Evolutionary conservation across 2,888 invertebrate genomes (phyloP).

Genomic region (Stenchaetothrips biformis): DNA sequence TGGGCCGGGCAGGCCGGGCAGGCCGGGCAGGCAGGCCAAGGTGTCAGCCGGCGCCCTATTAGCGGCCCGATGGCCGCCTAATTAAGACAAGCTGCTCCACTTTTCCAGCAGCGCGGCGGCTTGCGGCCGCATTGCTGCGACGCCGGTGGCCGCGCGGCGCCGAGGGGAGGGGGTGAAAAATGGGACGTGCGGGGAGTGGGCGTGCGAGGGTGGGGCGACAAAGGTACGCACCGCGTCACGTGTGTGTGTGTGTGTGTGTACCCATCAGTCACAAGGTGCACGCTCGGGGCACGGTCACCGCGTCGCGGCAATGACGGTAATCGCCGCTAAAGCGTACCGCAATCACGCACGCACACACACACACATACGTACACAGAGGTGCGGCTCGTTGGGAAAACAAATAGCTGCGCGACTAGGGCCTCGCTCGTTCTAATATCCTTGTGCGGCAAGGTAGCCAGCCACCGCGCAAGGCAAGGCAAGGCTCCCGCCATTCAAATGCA

Average conservation of each 20-base stretch:
- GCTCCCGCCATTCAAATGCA: not conserved
- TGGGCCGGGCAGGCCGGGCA: too few species aligned
- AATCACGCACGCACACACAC: not conserved
- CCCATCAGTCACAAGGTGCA: too few species aligned
- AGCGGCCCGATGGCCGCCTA: not conserved
- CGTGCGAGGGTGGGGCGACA: not conserved
- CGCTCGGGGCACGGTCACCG: not conserved
- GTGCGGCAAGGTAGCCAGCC: not conserved
- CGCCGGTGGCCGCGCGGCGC: not conserved
- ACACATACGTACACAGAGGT: not conserved
- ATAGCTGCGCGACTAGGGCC: not conserved
- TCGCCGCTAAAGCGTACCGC: not conserved
- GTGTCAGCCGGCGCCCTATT: not conserved
- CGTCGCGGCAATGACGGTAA: not conserved
- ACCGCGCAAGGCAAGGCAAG: not conserved
- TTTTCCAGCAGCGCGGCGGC: not conserved
- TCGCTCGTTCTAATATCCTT: not conserved
- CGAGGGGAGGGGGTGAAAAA: not conserved
- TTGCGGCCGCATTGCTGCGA: not conserved
- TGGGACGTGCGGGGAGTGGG: too few species aligned
- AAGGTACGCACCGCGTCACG: too few species aligned
- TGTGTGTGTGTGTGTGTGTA: too few species aligned
- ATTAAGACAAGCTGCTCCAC: conserved; percentile 9
- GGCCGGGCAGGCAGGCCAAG: not conserved
- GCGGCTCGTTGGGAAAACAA: not conserved